Base-by-base conservation (phyloP, 2,797 vertebrate genomes). In the Benthosema pterotum region DNA sequence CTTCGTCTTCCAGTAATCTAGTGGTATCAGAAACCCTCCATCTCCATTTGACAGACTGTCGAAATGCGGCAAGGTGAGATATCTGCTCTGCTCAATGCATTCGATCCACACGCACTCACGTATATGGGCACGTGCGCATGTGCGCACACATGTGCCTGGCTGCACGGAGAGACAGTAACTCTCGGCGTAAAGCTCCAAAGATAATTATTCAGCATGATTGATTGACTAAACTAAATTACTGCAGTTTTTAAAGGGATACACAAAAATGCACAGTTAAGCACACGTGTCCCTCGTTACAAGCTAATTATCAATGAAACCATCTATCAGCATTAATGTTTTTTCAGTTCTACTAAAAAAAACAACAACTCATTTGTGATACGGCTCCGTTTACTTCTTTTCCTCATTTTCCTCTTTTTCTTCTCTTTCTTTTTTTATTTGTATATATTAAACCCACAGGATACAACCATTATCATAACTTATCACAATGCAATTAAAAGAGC, bases 11-110 rank as follows among this genome's bases (percentile, higher is more conserved):
- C 60, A 57, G 75, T 79, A 54, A 73, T 70, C 74, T 62, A 72
- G 50, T 64, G 66, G 75, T 67, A 87, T 87, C 78, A 86, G 77
- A 85, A 76, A 72, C 70, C 62, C 74, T 86, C 74, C 65, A 71
- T 87, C 78, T 86, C 71, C 58, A 70, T 80, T 71, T 83, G 85
- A 86, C 78, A 75, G 82, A 73, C 79, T 80, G 72, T 78, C 87
- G 84, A 86, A 69, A 17, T 55, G 68, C 81, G 77, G 71, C 14
- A 63, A 84, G 73, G 75, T 78, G 79, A 79, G 83, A 83, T 80
- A 77, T 74, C 72, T 43, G 42, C 67, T 65, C 70, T 42, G 19
- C 87, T 90, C 88, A 86, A 89, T 90, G 70, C 60, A 52, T 90
- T 91, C n/a, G 17, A 13, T 15, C 47, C 15, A 43, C 8, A 42